phyloP scores from a whole-genome alignment of 2,888 invertebrate species.

The Thysanoteuthis rhombus region DNA sequence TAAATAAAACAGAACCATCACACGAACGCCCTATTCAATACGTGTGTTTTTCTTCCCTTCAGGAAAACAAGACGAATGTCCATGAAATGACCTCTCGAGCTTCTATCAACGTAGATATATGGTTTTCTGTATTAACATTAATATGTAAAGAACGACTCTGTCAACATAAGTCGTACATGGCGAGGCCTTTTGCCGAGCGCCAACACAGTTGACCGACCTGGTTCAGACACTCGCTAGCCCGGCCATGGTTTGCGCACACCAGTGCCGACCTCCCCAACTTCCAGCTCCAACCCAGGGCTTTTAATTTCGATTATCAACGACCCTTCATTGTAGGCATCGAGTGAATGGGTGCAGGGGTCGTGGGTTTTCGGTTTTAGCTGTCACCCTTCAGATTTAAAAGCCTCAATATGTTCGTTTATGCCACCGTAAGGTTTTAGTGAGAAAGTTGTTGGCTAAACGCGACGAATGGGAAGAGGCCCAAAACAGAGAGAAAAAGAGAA shows the following conservation, averaged over 20 bases:
- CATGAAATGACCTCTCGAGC: not conserved
- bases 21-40: no score
- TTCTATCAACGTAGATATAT: not conserved
- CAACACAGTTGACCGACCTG: not conserved
- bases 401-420: not conserved
- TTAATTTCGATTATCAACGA: not conserved
- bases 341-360: no score
- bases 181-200: not conserved
- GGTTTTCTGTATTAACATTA: not conserved
- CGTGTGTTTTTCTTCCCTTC: not conserved
- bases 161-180: not conserved
- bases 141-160: not conserved
- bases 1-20: no score
- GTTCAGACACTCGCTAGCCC: not conserved
- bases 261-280: not conserved
- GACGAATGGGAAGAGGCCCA: no score
- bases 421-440: not conserved
- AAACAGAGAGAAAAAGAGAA: not conserved
- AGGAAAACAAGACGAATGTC: not conserved
- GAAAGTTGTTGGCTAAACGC: not conserved
- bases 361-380: not conserved
- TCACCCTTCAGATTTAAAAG: not conserved
- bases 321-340: not conserved
- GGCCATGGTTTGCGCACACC: not conserved
- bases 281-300: not conserved